Percentiles rank a stretch among this genome's conserved stretches.
Conservation (phyloP, 2,888 invertebrate genomes). For the Diogma glabrata region DNA sequence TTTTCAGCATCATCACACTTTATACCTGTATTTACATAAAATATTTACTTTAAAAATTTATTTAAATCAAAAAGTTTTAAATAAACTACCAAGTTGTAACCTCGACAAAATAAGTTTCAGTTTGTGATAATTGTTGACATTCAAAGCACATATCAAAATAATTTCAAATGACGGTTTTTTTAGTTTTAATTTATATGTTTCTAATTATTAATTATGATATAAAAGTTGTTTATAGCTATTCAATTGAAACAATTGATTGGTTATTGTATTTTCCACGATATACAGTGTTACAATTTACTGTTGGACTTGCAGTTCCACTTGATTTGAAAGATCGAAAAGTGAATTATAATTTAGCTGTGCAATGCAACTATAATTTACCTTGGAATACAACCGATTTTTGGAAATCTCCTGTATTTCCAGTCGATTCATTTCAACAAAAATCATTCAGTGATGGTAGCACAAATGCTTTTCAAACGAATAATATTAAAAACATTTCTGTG, state of each 20-base stretch:
- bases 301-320: background rate
- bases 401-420: background rate
- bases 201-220: too few relatives aligned
- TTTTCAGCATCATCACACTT: too few relatives aligned
- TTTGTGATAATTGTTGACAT: too few relatives aligned
- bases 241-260: background rate
- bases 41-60: too few relatives aligned
- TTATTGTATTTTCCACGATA: conserved; percentile 1
- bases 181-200: too few relatives aligned
- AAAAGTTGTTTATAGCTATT: too few relatives aligned
- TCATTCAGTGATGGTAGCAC: background rate
- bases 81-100: too few relatives aligned
- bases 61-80: too few relatives aligned
- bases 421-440: background rate
- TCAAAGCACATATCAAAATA: too few relatives aligned
- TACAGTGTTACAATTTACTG: background rate
- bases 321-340: background rate
- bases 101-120: too few relatives aligned
- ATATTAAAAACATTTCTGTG: background rate
- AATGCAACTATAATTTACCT: conserved; percentile 1
- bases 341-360: background rate
- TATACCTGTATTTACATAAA: too few relatives aligned
- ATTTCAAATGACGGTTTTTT: too few relatives aligned
- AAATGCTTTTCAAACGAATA: background rate
- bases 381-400: background rate